Evolutionary conservation across 2,888 invertebrate genomes (phyloP).

Genomic region (Trissoscelio sp.): DNA sequence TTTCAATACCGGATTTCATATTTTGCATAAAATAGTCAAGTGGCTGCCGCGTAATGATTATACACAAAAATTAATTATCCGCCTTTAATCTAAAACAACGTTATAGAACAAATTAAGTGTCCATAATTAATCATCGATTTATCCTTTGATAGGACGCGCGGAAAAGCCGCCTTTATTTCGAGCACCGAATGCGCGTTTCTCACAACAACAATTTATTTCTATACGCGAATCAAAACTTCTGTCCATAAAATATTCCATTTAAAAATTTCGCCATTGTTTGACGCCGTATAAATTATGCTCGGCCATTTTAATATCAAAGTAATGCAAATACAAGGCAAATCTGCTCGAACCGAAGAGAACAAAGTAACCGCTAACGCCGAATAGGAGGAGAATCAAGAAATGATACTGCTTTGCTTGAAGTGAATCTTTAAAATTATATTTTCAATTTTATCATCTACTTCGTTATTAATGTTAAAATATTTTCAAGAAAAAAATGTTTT

Average conservation of each 20-base stretch:
- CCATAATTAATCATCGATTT: constrained; percentile 19
- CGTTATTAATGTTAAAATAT: too few relatives aligned
- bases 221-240: constrained; percentile 12
- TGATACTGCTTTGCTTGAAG: constrained; percentile 15
- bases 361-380: constrained; percentile 25
- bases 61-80: constrained; percentile 32
- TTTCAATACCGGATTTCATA: constrained; percentile 37
- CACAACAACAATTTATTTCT: constrained; percentile 1
- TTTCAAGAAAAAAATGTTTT: too few relatives aligned
- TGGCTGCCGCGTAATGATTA: neutral
- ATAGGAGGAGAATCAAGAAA: constrained; percentile 11
- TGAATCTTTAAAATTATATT: too few relatives aligned
- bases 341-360: constrained; percentile 9
- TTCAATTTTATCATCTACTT: too few relatives aligned
- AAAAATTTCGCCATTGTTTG: constrained; percentile 22
- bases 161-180: constrained; percentile 5
- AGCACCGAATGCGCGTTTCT: neutral
- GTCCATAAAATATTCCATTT: constrained; percentile 19
- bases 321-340: constrained; percentile 32
- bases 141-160: neutral
- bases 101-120: constrained; percentile 22
- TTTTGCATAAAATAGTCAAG: constrained; percentile 42
- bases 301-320: constrained; percentile 26
- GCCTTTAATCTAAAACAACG: constrained; percentile 10
- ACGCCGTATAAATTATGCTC: constrained; percentile 20